Evolutionary conservation across 2,113 vertebrate species (phyloP), one percentile per base, ranked within the genome.

Genomic region (Aspiorhynchus laticeps): DNA sequence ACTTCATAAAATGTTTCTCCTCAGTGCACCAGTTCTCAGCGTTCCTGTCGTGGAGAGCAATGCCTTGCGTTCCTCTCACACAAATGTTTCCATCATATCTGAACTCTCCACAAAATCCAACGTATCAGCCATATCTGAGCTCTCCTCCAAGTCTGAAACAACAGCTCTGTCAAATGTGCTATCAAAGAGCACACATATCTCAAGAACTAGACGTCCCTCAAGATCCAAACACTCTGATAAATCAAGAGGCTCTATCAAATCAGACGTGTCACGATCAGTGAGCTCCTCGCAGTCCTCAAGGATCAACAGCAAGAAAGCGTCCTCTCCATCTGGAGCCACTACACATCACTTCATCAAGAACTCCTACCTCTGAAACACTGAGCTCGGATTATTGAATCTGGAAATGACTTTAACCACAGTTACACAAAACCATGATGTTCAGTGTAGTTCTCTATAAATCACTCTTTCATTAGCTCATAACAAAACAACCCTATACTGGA

Each of bases 31-130:
- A 46, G 74, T 36, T 7, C 61, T 67, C n/a, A 53, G 48, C 2
- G 6, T 43, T 86, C 76, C 86, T 73, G 83, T n/a, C 81, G 67
- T 59, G 76, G 80, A 84, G 63, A 36, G 21, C 7, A 19, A 59
- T 41, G 24, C 41, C 24, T 46, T 87, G 10, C 46, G 24, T 9
- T 91, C 91, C 51, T 90, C 91, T 53, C 92, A 92, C 11, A 91
- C 92, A 82, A 92, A 91, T 83, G 5, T 91, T 28, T 93, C 93
- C 8, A 92, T 91, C 0, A 59, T 93, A 4, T 94, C 94, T 0
- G 92, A 94, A 81, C 73, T 93, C 46, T 91, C 91, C 2, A 92
- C 92, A 24, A 86, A 48, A 24, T 90, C 92, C 0, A 91, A 91
- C 24, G 24, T 88, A 1, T 94, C 92, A 0, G 56, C 46, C 48